Base-by-base conservation (phyloP, 1,140 invertebrate genomes). In the Lethrus apterus region DNA sequence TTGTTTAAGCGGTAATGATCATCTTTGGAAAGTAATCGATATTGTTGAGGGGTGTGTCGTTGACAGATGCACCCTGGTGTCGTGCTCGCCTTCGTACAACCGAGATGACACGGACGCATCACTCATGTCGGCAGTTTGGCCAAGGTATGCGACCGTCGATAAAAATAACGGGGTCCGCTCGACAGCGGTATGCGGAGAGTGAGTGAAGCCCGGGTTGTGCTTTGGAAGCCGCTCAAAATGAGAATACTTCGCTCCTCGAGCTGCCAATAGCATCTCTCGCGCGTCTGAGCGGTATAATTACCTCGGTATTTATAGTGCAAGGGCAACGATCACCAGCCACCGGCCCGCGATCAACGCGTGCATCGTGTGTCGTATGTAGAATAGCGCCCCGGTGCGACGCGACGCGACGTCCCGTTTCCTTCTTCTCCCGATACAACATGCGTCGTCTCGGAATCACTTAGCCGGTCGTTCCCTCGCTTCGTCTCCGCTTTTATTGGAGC, bases 1-100 rank as follows among this genome's bases (percentile, higher is more conserved):
- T n/a, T n/a, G n/a, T n/a, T n/a, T n/a, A n/a, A n/a, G n/a, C n/a
- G n/a, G n/a, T n/a, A n/a, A n/a, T n/a, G n/a, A n/a, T n/a, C n/a
- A n/a, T n/a, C n/a, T n/a, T n/a, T n/a, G n/a, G n/a, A n/a, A n/a
- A n/a, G n/a, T 65, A 56, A 70, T 69, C 70, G 70, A 67, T 70
- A 71, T 71, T 71, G 67, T 65, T 61, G 68, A 67, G 45, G 62
- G 66, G 62, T 66, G 67, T 69, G 21, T 33, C 44, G 31, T 33
- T 33, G 40, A 32, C 34, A 38, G 35, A 38, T 38, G 24, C 10
- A 38, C 35, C 35, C 11, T 18, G 35, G 35, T 38, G 35, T 21
- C 35, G 35, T n/a, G 24, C 35, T 38, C 35, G 35, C 35, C 35
- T 21, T 32, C 32, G 26, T 31, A 50, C 34, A 29, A 15, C 36